Evolutionary conservation across 37 sponge, comb jelly and placozoan genomes (phyloP), one percentile per base, ranked within the genome.

Genomic region (Crambe crambe): DNA sequence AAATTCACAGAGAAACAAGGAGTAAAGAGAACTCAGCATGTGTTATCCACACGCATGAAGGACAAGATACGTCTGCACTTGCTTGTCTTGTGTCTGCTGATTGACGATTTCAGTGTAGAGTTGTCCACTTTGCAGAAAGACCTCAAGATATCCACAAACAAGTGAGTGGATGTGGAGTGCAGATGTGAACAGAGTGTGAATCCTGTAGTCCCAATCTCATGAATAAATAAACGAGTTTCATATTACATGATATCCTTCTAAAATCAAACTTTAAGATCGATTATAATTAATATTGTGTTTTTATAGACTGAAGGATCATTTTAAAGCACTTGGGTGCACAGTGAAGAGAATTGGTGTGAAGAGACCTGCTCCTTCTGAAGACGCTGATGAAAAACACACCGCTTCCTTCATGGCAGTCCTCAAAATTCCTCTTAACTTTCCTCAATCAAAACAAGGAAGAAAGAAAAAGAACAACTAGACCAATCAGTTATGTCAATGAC

Each of bases 61-160:
- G 89, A 89, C 68, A 83, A 83, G 61, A 72, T 83, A 15, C 59
- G 76, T 17, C 51, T 68, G n/a, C 89, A 89, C 42, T 64, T 89
- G 3, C 59, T 89, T 12, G 79, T 83, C 4, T 73, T 89, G 70
- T 51, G 80, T 1, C 74, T 89, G 27, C 72, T 89, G 17, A 20
- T 83, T 21, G 89, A 83, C 51, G 59, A 83, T 38, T 89, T 83
- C 74, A 37, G 74, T 32, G 75, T 89, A 1, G 85, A 89, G 36
- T 75, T 71, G 29, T 22, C 68, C 9, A 32, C 58, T 27, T 51
- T 89, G 30, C 89, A 89, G 74, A 51, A 79, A 26, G 89, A 89
- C 54, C 62, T 89, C 3, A 73, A 66, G 43, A 30, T 89, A 21
- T 37, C 84, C 42, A 69, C 71, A 5, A 77, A 35, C 2, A 88